These are phyloP conservation scores for Pachymerium ferrugineum DNA, from an alignment of 2,888 invertebrate genomes.

Conservation along the genomic window DNA sequence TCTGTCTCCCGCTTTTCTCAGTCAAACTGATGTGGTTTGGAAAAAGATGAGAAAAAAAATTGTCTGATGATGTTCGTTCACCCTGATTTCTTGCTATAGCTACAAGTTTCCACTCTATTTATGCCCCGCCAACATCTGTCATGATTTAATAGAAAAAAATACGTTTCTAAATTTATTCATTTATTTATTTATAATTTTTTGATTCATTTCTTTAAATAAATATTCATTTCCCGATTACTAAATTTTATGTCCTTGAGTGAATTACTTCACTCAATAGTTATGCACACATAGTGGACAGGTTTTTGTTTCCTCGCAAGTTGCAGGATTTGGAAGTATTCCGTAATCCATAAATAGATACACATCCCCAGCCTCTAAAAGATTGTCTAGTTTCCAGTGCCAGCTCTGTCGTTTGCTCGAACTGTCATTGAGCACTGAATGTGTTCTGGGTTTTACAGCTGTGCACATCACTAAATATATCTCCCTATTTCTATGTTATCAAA, in stretches of 20 bases:
- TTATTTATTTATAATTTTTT: conserved; percentile 14
- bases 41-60: not conserved
- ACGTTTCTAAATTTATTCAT: not conserved
- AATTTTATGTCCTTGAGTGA: not conserved
- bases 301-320: conserved; percentile 3
- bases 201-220: not conserved
- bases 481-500: conserved; percentile 19
- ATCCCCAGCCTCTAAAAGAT: not conserved
- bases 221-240: not conserved
- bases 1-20: not conserved
- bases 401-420: conserved; percentile 2
- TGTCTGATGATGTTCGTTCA: not conserved
- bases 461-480: conserved; percentile 28
- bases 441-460: conserved; percentile 19
- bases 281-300: not conserved
- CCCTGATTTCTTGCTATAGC: not conserved
- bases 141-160: not conserved
- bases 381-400: not conserved
- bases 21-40: not conserved
- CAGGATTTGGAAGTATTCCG: not conserved
- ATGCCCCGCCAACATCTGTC: not conserved
- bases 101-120: not conserved
- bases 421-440: conserved; percentile 16
- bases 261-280: conserved; percentile 11
- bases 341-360: conserved; percentile 1